phyloP scores from a whole-genome alignment of 2,797 vertebrate genomes.

The Odontamblyopus rebecca region DNA sequence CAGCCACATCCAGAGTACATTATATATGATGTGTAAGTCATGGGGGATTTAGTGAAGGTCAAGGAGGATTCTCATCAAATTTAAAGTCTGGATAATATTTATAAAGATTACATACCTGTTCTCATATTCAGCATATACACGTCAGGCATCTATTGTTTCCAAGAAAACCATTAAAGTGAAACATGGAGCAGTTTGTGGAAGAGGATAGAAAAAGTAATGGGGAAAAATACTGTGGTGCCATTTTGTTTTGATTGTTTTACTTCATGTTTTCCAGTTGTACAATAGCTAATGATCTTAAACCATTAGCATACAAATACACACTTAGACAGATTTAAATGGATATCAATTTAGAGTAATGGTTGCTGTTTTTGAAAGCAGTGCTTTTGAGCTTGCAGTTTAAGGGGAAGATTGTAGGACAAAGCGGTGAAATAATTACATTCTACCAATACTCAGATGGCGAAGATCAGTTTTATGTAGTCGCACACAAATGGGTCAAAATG shows the following conservation, averaged over 20 bases:
- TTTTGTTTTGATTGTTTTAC: background rate
- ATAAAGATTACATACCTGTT: background rate
- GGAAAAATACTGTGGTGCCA: background rate
- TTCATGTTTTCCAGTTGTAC: background rate
- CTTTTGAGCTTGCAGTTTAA: too few species aligned
- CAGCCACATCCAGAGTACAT: background rate
- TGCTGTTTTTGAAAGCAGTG: background rate
- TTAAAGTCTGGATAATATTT: background rate
- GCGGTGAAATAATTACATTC: background rate
- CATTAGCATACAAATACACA: background rate
- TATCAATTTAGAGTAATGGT: background rate
- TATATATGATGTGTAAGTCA: background rate
- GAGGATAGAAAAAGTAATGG: too few species aligned
- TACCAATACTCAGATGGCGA: background rate
- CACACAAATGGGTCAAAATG: background rate
- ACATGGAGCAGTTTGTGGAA: too few species aligned
- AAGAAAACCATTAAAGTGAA: too few species aligned
- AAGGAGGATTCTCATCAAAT: conserved; percentile 2
- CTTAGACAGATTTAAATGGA: background rate
- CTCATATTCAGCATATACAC: background rate
- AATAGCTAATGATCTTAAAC: background rate
- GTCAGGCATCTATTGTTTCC: background rate
- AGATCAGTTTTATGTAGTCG: background rate
- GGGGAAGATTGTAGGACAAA: background rate
- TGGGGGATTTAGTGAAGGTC: background rate